Percentiles rank a stretch among this genome's conserved stretches.
These are phyloP conservation scores for Physeter macrocephalus DNA, from an alignment of 2,113 vertebrate species.

Conservation along the genomic window DNA sequence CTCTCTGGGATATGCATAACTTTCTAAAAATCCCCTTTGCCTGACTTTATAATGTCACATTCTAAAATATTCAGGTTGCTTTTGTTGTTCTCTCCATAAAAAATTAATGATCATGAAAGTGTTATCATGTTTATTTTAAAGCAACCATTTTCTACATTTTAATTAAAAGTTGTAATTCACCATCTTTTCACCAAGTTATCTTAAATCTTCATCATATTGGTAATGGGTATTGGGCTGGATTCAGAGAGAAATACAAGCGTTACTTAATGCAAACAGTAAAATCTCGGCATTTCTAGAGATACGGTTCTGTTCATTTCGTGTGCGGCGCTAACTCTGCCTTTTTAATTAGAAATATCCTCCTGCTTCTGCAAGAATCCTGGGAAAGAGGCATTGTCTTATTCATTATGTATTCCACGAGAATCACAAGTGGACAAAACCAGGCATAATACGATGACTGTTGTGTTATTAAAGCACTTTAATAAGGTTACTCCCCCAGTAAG, in stretches of 20 bases:
- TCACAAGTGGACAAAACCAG: slow-evolving; percentile 79
- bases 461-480: slow-evolving; percentile 80
- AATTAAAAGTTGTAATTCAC: slow-evolving; percentile 86
- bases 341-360: slow-evolving; percentile 83
- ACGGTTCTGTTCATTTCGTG: slow-evolving; percentile 76
- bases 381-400: slow-evolving; percentile 75
- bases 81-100: slow-evolving; percentile 73
- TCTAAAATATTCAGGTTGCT: slow-evolving; percentile 77
- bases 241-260: slow-evolving; percentile 81
- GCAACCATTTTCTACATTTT: slow-evolving; percentile 78
- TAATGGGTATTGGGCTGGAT: slow-evolving; percentile 75
- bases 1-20: background rate
- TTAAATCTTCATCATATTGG: slow-evolving; percentile 83
- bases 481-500: slow-evolving; percentile 71
- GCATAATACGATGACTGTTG: slow-evolving; percentile 74
- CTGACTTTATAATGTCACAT: slow-evolving; percentile 46
- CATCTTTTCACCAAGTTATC: slow-evolving; percentile 79
- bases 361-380: slow-evolving; percentile 77
- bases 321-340: slow-evolving; percentile 76
- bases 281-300: slow-evolving; percentile 79
- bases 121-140: slow-evolving; percentile 82
- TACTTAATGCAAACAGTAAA: slow-evolving; percentile 83
- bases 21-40: slow-evolving; percentile 54
- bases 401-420: slow-evolving; percentile 75
- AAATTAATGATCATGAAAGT: slow-evolving; percentile 76